A percentile compares a stretch with the other conserved stretches of the same genome.
These are phyloP conservation scores for Germaria angustata DNA, from an alignment of 2,888 invertebrate species.

Conservation along the genomic window DNA sequence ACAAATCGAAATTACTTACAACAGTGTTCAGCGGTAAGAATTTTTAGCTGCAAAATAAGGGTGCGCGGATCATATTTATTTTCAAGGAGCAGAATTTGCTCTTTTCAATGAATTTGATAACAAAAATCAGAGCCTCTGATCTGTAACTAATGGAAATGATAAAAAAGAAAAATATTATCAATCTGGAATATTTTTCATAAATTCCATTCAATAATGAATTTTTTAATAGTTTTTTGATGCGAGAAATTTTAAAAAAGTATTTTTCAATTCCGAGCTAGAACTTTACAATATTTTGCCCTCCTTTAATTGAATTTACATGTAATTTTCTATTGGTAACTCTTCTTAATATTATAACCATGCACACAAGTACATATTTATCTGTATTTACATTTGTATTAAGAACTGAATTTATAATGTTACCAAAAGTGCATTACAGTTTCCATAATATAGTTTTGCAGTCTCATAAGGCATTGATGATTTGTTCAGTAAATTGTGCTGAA, in stretches of 20 bases:
- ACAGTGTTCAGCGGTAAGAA: slow-evolving; percentile 8
- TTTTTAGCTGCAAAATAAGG: neutral
- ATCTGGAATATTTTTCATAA: too few relatives aligned
- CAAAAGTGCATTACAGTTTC: slow-evolving; percentile 45
- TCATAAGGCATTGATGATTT: slow-evolving; percentile 63
- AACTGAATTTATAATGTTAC: slow-evolving; percentile 48
- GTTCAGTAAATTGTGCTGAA: slow-evolving; percentile 64
- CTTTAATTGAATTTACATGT: too few relatives aligned
- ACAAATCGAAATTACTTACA: slow-evolving; percentile 37
- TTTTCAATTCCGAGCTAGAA: too few relatives aligned
- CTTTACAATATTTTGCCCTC: too few relatives aligned
- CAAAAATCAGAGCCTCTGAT: too few relatives aligned
- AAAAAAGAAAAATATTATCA: too few relatives aligned
- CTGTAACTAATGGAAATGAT: too few relatives aligned
- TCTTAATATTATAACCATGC: neutral
- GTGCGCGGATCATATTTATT: neutral
- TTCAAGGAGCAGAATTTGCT: too few relatives aligned
- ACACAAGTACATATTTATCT: neutral
- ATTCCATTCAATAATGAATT: too few relatives aligned
- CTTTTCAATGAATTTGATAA: too few relatives aligned
- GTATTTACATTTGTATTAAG: slow-evolving; percentile 44
- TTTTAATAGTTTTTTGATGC: too few relatives aligned
- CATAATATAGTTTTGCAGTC: slow-evolving; percentile 12
- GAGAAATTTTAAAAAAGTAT: too few relatives aligned
- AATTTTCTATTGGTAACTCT: neutral